Conservation (phyloP, 2,888 invertebrate species). For the Anticlea derivata region DNA sequence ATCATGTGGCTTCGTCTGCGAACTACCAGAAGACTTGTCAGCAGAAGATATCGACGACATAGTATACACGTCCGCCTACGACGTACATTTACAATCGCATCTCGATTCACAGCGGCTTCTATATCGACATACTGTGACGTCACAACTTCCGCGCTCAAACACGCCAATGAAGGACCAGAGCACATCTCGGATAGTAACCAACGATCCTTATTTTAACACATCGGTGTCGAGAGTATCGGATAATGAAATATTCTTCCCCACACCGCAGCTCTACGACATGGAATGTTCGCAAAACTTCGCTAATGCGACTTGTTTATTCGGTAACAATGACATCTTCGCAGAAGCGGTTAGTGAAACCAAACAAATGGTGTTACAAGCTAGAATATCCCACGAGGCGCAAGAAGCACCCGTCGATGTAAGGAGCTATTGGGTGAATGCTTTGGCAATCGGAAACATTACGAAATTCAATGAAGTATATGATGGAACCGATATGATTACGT, state of each 20-base stretch:
- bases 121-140: slow-evolving; percentile 71
- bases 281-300: slow-evolving; percentile 60
- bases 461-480: slow-evolving; percentile 55
- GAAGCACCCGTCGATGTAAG: slow-evolving; percentile 52
- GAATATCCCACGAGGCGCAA: slow-evolving; percentile 62
- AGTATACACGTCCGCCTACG: slow-evolving; percentile 79
- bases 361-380: slow-evolving; percentile 53
- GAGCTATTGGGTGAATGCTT: slow-evolving; percentile 64
- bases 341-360: slow-evolving; percentile 52
- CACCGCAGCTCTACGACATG: slow-evolving; percentile 78
- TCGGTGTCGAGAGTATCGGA: slow-evolving; percentile 83
- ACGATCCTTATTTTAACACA: slow-evolving; percentile 83
- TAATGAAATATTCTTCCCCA: slow-evolving; percentile 85
- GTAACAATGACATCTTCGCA: slow-evolving; percentile 58
- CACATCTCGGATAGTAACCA: slow-evolving; percentile 80
- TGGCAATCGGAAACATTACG: slow-evolving; percentile 51
- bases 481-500: slow-evolving; percentile 57
- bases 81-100: slow-evolving; percentile 75
- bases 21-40: slow-evolving; percentile 65
- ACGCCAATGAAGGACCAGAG: slow-evolving; percentile 75
- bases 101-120: slow-evolving; percentile 61
- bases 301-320: slow-evolving; percentile 66
- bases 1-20: slow-evolving; percentile 85
- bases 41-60: slow-evolving; percentile 73
- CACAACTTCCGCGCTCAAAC: slow-evolving; percentile 50